These are phyloP conservation scores for Steinernema scapterisci DNA, from an alignment of 2,888 invertebrate species.

Conservation along the genomic window DNA sequence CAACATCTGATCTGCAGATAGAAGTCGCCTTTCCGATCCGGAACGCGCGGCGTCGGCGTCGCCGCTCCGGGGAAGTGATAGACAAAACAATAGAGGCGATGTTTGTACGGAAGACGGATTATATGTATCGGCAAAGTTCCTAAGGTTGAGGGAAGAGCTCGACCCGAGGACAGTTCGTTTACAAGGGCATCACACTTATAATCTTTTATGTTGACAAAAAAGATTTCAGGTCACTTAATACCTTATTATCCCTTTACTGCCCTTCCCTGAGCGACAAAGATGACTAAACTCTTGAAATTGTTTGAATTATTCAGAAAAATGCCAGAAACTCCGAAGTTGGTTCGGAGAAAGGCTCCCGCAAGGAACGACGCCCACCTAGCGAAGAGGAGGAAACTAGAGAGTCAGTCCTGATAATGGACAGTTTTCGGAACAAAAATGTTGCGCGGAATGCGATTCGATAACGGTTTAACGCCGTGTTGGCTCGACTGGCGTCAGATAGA, in stretches of 20 bases:
- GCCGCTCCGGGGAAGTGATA: too few species aligned
- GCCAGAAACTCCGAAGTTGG: neutral
- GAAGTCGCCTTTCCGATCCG: neutral
- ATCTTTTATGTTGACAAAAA: neutral
- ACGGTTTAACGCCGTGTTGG: slow-evolving; percentile 20
- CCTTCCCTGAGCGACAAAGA: neutral
- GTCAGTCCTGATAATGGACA: neutral
- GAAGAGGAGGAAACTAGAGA: neutral
- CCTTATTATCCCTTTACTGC: neutral
- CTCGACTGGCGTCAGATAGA: slow-evolving; percentile 29
- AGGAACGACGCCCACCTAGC: neutral
- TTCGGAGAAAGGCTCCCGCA: too few species aligned
- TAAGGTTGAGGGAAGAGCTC: neutral
- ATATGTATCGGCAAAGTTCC: neutral
- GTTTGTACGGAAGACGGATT: neutral
- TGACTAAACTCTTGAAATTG: neutral
- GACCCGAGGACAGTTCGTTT: too few species aligned
- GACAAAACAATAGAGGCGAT: neutral
- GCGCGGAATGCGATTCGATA: slow-evolving; percentile 26
- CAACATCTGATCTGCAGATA: slow-evolving; percentile 23
- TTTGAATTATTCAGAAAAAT: neutral
- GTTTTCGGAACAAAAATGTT: slow-evolving; percentile 18
- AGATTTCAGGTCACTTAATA: neutral
- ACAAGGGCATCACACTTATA: neutral
- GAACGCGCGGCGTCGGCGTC: neutral